Evolutionary conservation across 1,140 invertebrate species (phyloP).

Genomic region (Cylas formicarius): DNA sequence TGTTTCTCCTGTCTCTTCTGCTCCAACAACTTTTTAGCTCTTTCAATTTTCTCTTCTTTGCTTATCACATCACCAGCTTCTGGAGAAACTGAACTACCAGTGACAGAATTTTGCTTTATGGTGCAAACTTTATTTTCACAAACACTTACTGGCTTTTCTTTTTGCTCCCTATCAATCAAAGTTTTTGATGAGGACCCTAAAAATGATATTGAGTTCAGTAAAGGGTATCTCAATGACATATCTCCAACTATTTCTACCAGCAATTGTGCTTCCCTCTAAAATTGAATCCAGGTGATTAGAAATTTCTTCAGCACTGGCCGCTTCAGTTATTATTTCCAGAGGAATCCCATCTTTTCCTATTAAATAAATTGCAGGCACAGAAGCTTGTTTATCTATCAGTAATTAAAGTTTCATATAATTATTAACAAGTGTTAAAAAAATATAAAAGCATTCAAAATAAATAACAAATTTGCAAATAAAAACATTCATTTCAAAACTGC

Average conservation of each 20-base stretch:
- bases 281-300: conserved; percentile 48
- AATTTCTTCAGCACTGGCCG: conserved; percentile 44
- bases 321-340: conserved; percentile 65
- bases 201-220: conserved; percentile 7
- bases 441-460: no score
- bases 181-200: conserved; percentile 12
- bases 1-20: conserved; percentile 51
- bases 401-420: no score
- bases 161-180: conserved; percentile 20
- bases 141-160: conserved; percentile 18
- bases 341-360: conserved; percentile 71
- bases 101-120: conserved; percentile 29
- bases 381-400: conserved; percentile 79
- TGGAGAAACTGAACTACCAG: conserved; percentile 1
- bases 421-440: no score
- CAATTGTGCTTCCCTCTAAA: conserved; percentile 37
- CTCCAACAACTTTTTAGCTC: conserved; percentile 50
- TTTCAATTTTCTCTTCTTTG: conserved; percentile 39
- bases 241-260: conserved; percentile 18
- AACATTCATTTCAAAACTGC: conserved; percentile 10
- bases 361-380: conserved; percentile 78
- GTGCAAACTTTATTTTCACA: conserved; percentile 31
- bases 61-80: conserved; percentile 15
- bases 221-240: conserved; percentile 4
- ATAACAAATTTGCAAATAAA: conserved; percentile 27